These are phyloP conservation scores for Vimba vimba DNA, from an alignment of 2,113 vertebrate genomes.

Conservation along the genomic window DNA sequence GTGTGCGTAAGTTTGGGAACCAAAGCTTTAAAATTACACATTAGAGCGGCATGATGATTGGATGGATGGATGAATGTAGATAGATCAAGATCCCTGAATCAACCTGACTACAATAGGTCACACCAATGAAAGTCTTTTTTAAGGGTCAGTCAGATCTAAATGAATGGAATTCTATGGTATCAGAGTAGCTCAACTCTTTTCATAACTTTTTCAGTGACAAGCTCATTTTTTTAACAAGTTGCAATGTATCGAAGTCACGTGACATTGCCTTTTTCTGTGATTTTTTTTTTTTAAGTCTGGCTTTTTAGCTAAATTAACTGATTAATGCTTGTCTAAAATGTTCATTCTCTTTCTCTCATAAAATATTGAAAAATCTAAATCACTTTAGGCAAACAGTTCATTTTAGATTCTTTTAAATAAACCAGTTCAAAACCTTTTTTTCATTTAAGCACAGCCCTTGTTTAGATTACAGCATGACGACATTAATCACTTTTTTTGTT, in stretches of 20 bases:
- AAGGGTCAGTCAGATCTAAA: conserved; percentile 16
- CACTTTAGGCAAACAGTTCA: background rate
- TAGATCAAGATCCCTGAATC: conserved; percentile 30
- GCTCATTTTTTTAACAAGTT: background rate
- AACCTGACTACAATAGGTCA: conserved; percentile 2
- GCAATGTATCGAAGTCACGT: too few relatives aligned
- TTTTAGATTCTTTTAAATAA: background rate
- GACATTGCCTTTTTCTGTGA: too few relatives aligned
- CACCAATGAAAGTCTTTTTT: background rate
- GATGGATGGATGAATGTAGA: background rate
- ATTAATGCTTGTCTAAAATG: too few relatives aligned
- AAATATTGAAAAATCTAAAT: background rate
- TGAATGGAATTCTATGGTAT: background rate
- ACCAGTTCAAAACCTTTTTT: background rate
- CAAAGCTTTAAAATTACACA: conserved; percentile 40
- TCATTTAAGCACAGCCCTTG: background rate
- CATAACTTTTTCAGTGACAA: background rate
- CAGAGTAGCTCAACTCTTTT: background rate
- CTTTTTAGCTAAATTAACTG: too few relatives aligned
- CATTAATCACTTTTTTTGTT: background rate
- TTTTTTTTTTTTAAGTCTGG: too few relatives aligned
- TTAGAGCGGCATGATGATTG: background rate
- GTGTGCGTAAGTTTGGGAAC: conserved; percentile 52
- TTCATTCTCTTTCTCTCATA: background rate
- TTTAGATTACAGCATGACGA: background rate